Evolutionary conservation across 1,140 invertebrate species (phyloP), one percentile per base, ranked within the genome.

Genomic region (Hyles vespertilio): DNA sequence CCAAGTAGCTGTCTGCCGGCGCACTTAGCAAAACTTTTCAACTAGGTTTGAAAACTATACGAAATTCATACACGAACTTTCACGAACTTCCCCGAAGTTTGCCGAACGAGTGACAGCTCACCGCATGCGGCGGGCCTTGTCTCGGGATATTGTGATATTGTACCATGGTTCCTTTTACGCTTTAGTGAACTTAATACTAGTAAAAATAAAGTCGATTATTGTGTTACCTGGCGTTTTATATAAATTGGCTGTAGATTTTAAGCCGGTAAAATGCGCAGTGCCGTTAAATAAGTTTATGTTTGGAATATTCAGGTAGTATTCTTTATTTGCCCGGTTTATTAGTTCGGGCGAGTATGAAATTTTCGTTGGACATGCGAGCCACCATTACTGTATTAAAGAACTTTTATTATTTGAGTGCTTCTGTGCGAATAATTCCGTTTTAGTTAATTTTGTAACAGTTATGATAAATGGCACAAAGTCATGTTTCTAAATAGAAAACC

Each of bases 251-350:
- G 51, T 43, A 43, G 34, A 22, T 51, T 51, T 51, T 51, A 51
- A 59, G 34, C 47, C 10, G 32, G 44, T 33, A 40, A 59, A 64
- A 54, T 59, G 62, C 62, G 62, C 62, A 64, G 45, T 64, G 62
- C 62, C 59, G 62, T 58, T 57, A 33, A 40, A 32, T 43, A 33
- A 8, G 45, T 57, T 40, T 7, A 51, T 46, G 52, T 63, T 56
- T 32, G 7, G 58, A 51, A 32, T 44, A 56, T 58, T 50, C 55
- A 46, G 51, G n/a, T 56, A 50, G 59, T 56, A 43, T 61, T 56
- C 45, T 55, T 54, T 36, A 56, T 51, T 59, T 56, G 43, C 12
- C 32, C 43, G 40, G 51, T 58, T 51, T 36, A 11, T 40, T 40
- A 40, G 36, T 40, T 40, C 36, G 36, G 36, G 36, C 36, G 36